These are phyloP conservation scores for Nasonia longicornis DNA, from an alignment of 1,140 invertebrate species.

Conservation along the genomic window DNA sequence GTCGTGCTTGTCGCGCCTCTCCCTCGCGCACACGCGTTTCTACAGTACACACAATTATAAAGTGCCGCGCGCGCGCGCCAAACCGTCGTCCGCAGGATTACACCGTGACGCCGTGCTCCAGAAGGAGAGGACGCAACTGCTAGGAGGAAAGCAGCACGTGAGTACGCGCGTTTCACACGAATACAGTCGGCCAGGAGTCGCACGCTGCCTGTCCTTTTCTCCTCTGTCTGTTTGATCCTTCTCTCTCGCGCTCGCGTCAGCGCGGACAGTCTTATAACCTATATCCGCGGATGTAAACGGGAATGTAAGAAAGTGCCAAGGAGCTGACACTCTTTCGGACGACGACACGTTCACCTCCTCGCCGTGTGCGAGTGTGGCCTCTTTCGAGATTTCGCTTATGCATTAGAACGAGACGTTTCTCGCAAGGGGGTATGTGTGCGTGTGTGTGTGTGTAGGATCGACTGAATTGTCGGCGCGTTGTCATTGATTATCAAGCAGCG, in stretches of 20 bases:
- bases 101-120: not conserved
- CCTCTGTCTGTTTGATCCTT: not conserved
- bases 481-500: not conserved
- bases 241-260: not conserved
- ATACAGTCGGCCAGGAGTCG: not conserved
- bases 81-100: not conserved
- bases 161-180: not conserved
- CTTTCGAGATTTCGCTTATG: not conserved
- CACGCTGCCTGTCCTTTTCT: not conserved
- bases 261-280: not conserved
- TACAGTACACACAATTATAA: not conserved
- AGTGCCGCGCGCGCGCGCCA: not conserved
- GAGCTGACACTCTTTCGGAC: slow-evolving; percentile 18
- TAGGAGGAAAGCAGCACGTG: slow-evolving; percentile 6
- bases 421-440: too few species aligned
- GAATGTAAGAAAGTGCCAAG: slow-evolving; percentile 17
- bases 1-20: not conserved
- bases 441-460: not conserved
- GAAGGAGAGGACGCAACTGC: not conserved
- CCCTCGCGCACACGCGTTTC: not conserved
- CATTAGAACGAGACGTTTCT: not conserved
- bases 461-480: not conserved
- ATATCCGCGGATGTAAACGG: not conserved
- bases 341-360: slow-evolving; percentile 17
- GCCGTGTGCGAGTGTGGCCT: not conserved